Conservation (phyloP, 2,888 invertebrate genomes). For the Drosophila longiperda region DNA sequence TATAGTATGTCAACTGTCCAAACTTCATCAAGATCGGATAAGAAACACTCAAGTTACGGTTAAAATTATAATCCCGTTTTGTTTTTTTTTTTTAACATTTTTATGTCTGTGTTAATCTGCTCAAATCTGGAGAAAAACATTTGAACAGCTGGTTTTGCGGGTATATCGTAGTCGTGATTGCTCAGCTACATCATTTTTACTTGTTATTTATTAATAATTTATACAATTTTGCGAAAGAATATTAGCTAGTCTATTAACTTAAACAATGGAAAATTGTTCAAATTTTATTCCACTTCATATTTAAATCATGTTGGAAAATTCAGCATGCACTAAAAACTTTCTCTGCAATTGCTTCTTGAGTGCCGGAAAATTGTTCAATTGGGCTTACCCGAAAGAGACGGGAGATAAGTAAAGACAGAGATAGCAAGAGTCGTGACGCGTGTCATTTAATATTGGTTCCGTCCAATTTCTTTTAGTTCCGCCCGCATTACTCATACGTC, state of each 20-base stretch:
- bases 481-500: constrained; percentile 30
- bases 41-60: too few relatives aligned
- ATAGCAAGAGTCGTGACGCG: neutral
- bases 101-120: too few relatives aligned
- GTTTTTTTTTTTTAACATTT: too few relatives aligned
- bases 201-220: neutral
- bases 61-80: too few relatives aligned
- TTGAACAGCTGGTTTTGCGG: too few relatives aligned
- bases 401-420: neutral
- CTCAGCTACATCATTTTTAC: too few relatives aligned
- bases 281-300: neutral
- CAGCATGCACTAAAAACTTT: neutral
- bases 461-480: constrained; percentile 4
- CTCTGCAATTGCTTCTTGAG: neutral
- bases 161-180: too few relatives aligned
- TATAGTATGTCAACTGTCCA: too few relatives aligned
- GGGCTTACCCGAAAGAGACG: neutral
- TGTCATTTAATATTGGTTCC: constrained; percentile 11
- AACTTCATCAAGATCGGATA: too few relatives aligned
- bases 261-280: neutral
- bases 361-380: neutral
- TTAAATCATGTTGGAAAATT: neutral
- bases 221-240: neutral
- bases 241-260: neutral
- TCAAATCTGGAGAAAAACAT: too few relatives aligned